phyloP scores from a whole-genome alignment of 2,888 invertebrate species.

The Orchestes rusci region DNA sequence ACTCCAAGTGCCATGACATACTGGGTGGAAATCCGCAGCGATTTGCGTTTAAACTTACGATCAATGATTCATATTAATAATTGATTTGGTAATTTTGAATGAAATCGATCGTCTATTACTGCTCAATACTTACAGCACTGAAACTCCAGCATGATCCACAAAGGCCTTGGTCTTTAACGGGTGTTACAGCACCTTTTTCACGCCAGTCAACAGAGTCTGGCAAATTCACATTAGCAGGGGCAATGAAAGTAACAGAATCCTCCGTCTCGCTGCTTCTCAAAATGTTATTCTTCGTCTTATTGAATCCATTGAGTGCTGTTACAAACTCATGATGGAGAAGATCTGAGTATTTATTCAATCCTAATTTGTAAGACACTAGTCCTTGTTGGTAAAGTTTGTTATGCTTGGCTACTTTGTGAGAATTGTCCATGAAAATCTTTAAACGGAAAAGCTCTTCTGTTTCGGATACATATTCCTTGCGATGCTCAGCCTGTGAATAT shows the following conservation, averaged over 20 bases:
- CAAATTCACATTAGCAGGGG: constrained; percentile 42
- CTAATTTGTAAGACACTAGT: constrained; percentile 14
- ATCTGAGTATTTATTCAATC: constrained; percentile 19
- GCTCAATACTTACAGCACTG: constrained; percentile 61
- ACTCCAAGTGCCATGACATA: too few relatives aligned
- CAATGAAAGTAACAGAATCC: constrained; percentile 42
- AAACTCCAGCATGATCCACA: constrained; percentile 94
- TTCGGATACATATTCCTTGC: constrained; percentile 54
- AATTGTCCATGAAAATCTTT: constrained; percentile 46
- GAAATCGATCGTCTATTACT: too few relatives aligned
- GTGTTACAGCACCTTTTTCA: constrained; percentile 73
- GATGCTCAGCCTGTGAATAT: constrained; percentile 36
- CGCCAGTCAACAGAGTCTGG: constrained; percentile 81
- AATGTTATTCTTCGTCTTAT: neutral
- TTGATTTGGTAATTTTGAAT: too few relatives aligned
- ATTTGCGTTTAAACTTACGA: too few relatives aligned
- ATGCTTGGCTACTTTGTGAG: constrained; percentile 14
- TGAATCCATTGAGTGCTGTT: neutral
- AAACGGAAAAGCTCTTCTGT: constrained; percentile 77
- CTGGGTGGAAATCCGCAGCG: too few relatives aligned
- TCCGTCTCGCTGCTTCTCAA: constrained; percentile 21
- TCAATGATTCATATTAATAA: too few relatives aligned
- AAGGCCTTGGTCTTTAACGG: constrained; percentile 81
- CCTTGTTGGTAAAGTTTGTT: constrained; percentile 15
- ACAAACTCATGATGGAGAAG: constrained; percentile 33